Percentiles rank a stretch among this genome's conserved stretches.
Evolutionary conservation across 1,140 invertebrate species (phyloP).

Genomic region (Acyrthosiphon pisum): DNA sequence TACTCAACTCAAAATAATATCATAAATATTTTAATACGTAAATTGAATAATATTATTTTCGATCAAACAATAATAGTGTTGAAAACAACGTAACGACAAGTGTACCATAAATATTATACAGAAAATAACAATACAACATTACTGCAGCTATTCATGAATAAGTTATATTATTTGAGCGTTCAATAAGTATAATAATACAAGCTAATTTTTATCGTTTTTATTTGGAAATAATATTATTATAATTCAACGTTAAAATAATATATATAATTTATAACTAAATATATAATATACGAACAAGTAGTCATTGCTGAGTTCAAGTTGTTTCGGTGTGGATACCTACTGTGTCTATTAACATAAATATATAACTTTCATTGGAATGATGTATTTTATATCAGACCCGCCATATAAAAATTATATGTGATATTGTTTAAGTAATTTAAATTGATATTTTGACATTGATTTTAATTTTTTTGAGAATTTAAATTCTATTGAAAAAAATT

Average conservation of each 20-base stretch:
- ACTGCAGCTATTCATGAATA: not conserved
- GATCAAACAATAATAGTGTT: not conserved
- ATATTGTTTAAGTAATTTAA: not conserved
- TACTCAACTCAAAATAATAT: not conserved
- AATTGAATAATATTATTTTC: not conserved
- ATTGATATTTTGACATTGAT: too few relatives aligned
- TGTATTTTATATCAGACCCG: not conserved
- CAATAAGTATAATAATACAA: not conserved
- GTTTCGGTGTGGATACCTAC: not conserved
- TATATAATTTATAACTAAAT: not conserved
- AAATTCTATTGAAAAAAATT: too few relatives aligned
- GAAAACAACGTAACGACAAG: not conserved
- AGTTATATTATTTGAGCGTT: not conserved
- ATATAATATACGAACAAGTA: not conserved
- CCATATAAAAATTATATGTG: not conserved
- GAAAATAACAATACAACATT: not conserved
- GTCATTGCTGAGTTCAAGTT: not conserved
- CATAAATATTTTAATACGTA: not conserved
- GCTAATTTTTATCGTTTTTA: not conserved
- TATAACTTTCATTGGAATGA: too few relatives aligned
- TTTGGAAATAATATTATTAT: not conserved
- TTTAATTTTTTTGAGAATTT: too few relatives aligned
- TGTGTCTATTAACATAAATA: too few relatives aligned
- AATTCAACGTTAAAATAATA: not conserved
- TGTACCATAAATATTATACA: not conserved